Evolutionary conservation across 2,113 vertebrate genomes (phyloP), one percentile per base, ranked within the genome.

Genomic region (Odocoileus virginianus): DNA sequence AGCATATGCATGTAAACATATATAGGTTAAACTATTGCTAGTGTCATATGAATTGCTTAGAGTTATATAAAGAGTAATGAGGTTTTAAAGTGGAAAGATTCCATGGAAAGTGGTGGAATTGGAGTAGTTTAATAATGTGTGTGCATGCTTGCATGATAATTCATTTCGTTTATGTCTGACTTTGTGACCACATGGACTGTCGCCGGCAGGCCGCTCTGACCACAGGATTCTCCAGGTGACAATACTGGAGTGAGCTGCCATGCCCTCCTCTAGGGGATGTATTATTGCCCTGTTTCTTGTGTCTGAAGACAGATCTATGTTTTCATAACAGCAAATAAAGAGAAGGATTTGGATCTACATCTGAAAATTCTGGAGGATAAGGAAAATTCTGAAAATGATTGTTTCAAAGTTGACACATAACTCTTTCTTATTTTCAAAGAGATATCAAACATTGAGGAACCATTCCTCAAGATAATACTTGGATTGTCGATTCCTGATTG

Each of bases 311-410:
- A 40, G 43, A 78, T 55, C 3, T 71, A n/a, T 61, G 19, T 84
- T 27, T 95, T 89, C 14, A 95, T 67, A 84, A 81, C 6, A 96
- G 58, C 60, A 60, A 97, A 92, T 19, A 89, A 82, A 88, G 14
- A 40, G 25, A 76, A 81, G 28, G 16, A 55, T 45, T 33, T 91
- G 9, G 19, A 23, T 76, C 96, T 89, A 87, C 33, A 61, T 10
- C 85, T 1, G 61, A 33, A 83, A 50, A 67, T 93, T 67, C n/a
- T 86, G 11, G 17, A 36, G 19, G 13, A 76, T 52, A 54, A 92
- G 40, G 21, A 83, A 50, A 36, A 95, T 89, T 25, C 6, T 78
- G 47, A 36, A 11, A 90, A 36, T 58, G 11, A 90, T 67, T 43
- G 1, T 47, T 94, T 85, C 7, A 86, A 60, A 89, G 58, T 60